These are phyloP conservation scores for Patiria miniata DNA, from an alignment of 35 echinoderm and acorn worm genomes.

Conservation along the genomic window DNA sequence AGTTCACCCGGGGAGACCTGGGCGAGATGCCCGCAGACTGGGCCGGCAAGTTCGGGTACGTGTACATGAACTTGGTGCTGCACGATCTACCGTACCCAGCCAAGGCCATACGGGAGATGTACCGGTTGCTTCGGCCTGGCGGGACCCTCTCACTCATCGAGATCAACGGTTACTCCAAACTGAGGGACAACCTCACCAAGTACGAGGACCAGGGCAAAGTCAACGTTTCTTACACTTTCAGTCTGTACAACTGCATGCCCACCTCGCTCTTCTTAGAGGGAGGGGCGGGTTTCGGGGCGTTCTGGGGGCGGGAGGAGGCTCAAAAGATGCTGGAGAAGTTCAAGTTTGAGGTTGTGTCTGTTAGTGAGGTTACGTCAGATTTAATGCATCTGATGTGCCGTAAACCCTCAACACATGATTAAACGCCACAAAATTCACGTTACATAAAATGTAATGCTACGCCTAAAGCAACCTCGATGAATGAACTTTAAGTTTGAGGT, in stretches of 20 bases:
- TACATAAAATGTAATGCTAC: too few relatives aligned
- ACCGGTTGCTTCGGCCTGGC: slow-evolving; percentile 60
- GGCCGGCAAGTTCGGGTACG: slow-evolving; percentile 70
- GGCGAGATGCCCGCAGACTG: slow-evolving; percentile 62
- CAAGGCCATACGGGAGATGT: slow-evolving; percentile 49
- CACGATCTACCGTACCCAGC: slow-evolving; percentile 77
- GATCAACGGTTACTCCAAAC: slow-evolving; percentile 28
- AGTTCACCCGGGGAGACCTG: slow-evolving; percentile 54
- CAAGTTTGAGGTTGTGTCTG: slow-evolving; percentile 56
- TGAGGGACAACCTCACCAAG: slow-evolving; percentile 51
- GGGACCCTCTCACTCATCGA: slow-evolving; percentile 63
- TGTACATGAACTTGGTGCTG: slow-evolving; percentile 59
- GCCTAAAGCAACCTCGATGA: too few relatives aligned
- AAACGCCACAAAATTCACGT: too few relatives aligned
- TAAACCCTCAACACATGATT: too few relatives aligned
- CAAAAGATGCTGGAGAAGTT: slow-evolving; percentile 36
- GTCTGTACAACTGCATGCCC: slow-evolving; percentile 78
- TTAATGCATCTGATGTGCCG: neutral
- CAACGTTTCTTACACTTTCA: slow-evolving; percentile 37
- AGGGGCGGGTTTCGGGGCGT: slow-evolving; percentile 59
- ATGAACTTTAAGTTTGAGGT: slow-evolving; percentile 67
- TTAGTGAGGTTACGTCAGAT: neutral
- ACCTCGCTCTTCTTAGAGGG: slow-evolving; percentile 57
- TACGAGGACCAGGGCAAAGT: neutral
- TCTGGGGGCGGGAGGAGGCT: slow-evolving; percentile 81